Base-by-base conservation (phyloP, 2,797 vertebrate species). In the Danio kyathit region DNA sequence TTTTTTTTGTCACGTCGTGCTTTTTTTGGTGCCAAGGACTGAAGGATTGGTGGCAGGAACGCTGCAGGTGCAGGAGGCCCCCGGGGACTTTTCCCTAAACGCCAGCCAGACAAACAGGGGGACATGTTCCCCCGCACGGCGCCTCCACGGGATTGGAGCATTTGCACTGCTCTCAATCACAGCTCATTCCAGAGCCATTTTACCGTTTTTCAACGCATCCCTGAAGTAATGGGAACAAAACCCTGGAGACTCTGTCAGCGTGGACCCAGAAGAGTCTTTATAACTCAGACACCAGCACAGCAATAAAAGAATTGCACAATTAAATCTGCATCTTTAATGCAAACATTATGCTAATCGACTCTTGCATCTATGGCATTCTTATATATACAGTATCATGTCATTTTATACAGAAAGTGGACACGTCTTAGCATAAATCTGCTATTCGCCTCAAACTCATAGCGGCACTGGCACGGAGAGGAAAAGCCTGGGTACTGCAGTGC, bases 221-320 rank as follows among this genome's bases (percentile, higher is more conserved):
- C 84, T 85, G 86, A 89, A 83, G 89, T 88, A 89, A 89, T 89
- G 85, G 87, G 88, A 85, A 84, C 88, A 83, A 88, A 83, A 71
- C 88, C 84, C 89, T 29, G 21, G 87, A 79, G 89, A 89, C 63
- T 60, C 38, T 29, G 59, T 51, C 65, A 65, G 76, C 59, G 43
- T 72, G 70, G 80, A 81, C 82, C 75, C 85, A 46, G 74, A 78
- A 43, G 80, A 79, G 49, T 79, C 61, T 85, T 84, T 82, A 86
- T 85, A 87, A 79, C 8, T 57, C 76, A 79, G 67, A 83, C 76
- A 84, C 70, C 59, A 85, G 76, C 56, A 83, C 84, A 82, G 80
- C 85, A 79, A 79, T 83, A 81, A 87, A 81, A 80, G 84, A 82
- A 79, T 79, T 75, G 67, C 51, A 67, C 83, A 73, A 83, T 86